These are phyloP conservation scores for Xenentodon cancila DNA, from an alignment of 2,797 vertebrate genomes.

Conservation along the genomic window DNA sequence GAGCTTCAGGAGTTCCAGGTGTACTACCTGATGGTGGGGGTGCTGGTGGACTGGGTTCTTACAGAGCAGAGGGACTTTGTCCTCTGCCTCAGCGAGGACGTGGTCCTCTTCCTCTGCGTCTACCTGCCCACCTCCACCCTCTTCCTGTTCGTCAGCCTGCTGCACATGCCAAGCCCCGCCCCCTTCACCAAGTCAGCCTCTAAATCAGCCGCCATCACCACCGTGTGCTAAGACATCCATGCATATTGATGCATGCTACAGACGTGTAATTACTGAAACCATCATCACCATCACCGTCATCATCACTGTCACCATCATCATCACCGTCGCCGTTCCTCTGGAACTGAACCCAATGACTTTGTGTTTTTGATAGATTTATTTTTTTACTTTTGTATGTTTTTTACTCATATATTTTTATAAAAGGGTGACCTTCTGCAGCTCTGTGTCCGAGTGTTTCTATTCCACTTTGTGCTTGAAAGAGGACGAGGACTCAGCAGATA, in stretches of 20 bases:
- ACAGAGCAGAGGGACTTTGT: slow-evolving; percentile 86
- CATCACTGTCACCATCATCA: slow-evolving; percentile 28
- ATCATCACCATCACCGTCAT: slow-evolving; percentile 22
- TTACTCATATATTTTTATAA: slow-evolving; percentile 19
- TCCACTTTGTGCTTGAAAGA: slow-evolving; percentile 33
- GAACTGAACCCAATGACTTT: slow-evolving; percentile 23
- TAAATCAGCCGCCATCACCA: slow-evolving; percentile 37
- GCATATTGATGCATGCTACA: slow-evolving; percentile 17
- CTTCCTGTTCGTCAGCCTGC: slow-evolving; percentile 90
- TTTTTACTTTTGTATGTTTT: slow-evolving; percentile 55
- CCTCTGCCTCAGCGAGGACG: slow-evolving; percentile 90
- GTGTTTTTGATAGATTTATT: slow-evolving; percentile 19
- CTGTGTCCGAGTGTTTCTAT: slow-evolving; percentile 21
- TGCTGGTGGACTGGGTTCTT: slow-evolving; percentile 92
- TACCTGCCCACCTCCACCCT: slow-evolving; percentile 94
- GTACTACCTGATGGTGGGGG: slow-evolving; percentile 92
- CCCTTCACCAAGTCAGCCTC: slow-evolving; percentile 11
- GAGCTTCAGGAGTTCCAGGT: slow-evolving; percentile 92
- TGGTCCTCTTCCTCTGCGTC: slow-evolving; percentile 93
- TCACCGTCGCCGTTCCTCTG: slow-evolving; percentile 14
- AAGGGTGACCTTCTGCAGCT: slow-evolving; percentile 19
- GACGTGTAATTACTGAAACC: slow-evolving; percentile 2
- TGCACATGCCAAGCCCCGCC: slow-evolving; percentile 72
- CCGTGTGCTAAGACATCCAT: slow-evolving; percentile 28
- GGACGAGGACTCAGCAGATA: slow-evolving; percentile 20